Base-by-base conservation (phyloP, 2,888 invertebrate genomes). In the Dicyrtomina minuta region DNA sequence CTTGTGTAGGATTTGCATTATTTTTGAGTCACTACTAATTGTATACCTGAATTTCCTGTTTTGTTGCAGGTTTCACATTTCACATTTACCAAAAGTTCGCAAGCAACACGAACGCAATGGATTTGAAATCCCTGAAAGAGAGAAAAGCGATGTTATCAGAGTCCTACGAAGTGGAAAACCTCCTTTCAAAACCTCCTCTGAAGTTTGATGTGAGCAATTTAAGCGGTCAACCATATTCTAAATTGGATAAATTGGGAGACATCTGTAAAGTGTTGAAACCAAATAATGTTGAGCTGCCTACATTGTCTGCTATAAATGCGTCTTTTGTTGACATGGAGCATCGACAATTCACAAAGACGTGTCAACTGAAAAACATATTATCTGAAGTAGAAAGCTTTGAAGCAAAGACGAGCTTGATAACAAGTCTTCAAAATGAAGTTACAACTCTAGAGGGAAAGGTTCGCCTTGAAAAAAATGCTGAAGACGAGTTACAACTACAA, bases 231-330 rank as follows among this genome's bases (percentile, higher is more conserved):
- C 24, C 62, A 22, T 17, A 22, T 13, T 17, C 20, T n/a, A 26
- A 27, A 26, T 27, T 62, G 49, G 43, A 62, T n/a, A 62, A 49
- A 27, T 13, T 62, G 3, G 24, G 62, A 13, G 22, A 26, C 2
- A 15, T 64, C 12, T 64, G 64, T 22, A 51, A 64, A 64, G 13
- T 53, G 13, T 26, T 64, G 13, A 64, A 64, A 27, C 51, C 58
- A 33, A 33, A 8, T 33, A 33, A 33, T 6, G 2, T 22, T 27
- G 26, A 27, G 1, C 10, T 56, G 26, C 15, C 27, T 13, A 43
- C 6, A 2, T 44, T 17, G 12, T 5, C 27, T 26, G 10, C 27
- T 44, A 49, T 46, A 10, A 20, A 10, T 17, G 62, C 6, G 46
- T 2, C 44, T 49, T 13, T 33, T 10, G 53, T 46, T 8, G 64